Evolutionary conservation across 92 coral and sea anemone species (phyloP).

Genomic region (Umimayanthus kanabou): DNA sequence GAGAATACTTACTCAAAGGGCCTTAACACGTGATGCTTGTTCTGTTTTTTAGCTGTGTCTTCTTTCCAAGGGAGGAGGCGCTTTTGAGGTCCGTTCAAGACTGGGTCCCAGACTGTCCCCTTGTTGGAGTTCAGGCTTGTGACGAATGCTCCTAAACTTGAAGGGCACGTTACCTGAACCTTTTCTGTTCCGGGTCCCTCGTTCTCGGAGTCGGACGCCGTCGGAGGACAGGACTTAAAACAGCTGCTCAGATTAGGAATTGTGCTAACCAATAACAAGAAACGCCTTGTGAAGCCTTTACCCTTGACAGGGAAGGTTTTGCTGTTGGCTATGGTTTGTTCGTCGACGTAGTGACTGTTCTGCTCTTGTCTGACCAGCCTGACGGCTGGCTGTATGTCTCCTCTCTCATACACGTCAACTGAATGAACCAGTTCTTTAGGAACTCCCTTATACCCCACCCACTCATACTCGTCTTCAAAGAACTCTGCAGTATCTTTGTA

Average conservation of each 20-base stretch:
- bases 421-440: not conserved
- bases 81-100: not conserved
- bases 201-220: not conserved
- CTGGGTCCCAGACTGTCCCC: not conserved
- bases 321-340: not conserved
- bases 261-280: not conserved
- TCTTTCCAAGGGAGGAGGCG: not conserved
- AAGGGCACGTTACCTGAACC: not conserved
- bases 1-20: not conserved
- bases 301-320: not conserved
- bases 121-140: not conserved
- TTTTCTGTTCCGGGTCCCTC: not conserved
- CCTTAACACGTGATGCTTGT: not conserved
- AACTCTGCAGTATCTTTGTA: conserved; percentile 4
- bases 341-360: not conserved
- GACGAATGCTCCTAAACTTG: not conserved
- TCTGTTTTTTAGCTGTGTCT: not conserved
- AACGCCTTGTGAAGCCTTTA: not conserved
- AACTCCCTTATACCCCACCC: conserved; percentile 1
- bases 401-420: not conserved
- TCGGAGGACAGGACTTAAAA: not conserved
- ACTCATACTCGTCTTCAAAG: not conserved
- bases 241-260: not conserved
- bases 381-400: not conserved
- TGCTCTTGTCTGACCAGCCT: not conserved